phyloP scores from a whole-genome alignment of 2,113 vertebrate species.

The Malaclemys terrapin region DNA sequence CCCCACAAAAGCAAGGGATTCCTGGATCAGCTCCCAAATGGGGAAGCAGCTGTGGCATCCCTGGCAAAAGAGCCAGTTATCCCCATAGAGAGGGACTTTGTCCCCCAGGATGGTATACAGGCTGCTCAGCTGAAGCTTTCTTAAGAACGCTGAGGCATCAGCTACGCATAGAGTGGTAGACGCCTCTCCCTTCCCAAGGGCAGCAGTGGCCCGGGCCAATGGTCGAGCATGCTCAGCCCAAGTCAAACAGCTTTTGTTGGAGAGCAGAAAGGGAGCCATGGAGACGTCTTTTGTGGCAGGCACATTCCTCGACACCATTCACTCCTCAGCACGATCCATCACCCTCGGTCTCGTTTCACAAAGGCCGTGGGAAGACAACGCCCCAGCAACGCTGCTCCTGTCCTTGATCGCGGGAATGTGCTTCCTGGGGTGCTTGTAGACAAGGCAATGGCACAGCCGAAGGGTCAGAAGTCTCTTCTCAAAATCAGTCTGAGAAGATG shows the following conservation, averaged over 20 bases:
- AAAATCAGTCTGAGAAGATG: not conserved
- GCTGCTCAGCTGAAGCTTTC: not conserved
- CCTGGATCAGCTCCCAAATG: rapidly evolving
- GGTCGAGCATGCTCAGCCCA: not conserved
- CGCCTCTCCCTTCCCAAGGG: not conserved
- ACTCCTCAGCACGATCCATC: not conserved
- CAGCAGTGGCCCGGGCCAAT: not conserved
- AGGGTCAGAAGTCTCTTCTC: not conserved
- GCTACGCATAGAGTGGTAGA: not conserved
- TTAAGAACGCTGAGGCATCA: rapidly evolving
- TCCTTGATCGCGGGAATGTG: not conserved
- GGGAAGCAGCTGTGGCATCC: not conserved
- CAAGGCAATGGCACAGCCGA: not conserved
- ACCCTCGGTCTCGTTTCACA: not conserved
- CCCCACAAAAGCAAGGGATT: rapidly evolving
- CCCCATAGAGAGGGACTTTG: not conserved
- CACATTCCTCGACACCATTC: not conserved
- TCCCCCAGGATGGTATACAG: not conserved
- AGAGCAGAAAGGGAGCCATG: not conserved
- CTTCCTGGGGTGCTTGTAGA: not conserved
- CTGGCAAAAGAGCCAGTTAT: not conserved
- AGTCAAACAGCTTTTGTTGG: not conserved
- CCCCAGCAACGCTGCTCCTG: not conserved
- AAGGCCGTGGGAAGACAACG: not conserved
- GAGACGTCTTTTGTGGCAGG: not conserved